A percentile compares a stretch with the other conserved stretches of the same genome.
Conservation (phyloP, 2,113 vertebrate species). For the Brienomyrus brachyistius region DNA sequence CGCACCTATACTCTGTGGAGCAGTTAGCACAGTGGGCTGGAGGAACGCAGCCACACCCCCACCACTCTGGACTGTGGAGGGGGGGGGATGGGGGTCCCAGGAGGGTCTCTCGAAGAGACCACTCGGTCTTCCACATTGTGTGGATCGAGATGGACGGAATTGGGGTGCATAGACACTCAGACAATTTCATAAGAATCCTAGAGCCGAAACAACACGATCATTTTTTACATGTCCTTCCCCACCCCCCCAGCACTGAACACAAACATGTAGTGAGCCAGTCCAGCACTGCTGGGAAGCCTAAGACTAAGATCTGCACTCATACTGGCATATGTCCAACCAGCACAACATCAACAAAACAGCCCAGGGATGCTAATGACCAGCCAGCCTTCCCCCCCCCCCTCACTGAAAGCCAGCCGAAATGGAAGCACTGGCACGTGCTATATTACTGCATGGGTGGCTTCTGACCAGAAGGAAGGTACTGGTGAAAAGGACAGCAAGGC, state of each 20-base stretch:
- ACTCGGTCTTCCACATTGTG: background rate
- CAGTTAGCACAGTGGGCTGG: background rate
- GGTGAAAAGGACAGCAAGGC: background rate
- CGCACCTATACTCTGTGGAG: background rate
- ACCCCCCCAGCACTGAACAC: background rate
- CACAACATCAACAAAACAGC: background rate
- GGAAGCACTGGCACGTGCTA: background rate
- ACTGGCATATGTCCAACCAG: background rate
- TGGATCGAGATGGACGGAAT: background rate
- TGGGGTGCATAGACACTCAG: background rate
- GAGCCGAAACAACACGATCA: background rate
- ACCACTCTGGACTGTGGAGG: background rate
- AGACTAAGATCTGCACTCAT: background rate
- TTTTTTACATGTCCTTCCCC: background rate
- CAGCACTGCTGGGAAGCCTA: background rate
- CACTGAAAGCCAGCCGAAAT: background rate
- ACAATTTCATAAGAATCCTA: background rate
- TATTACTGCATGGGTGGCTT: background rate
- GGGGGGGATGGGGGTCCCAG: background rate
- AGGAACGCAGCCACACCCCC: background rate
- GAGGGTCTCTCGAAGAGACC: background rate
- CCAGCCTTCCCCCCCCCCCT: too few species aligned
- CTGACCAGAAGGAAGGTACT: background rate
- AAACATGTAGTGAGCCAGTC: background rate
- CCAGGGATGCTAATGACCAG: background rate